Conservation (phyloP, 2,888 invertebrate species). For the Latheticus oryzae region DNA sequence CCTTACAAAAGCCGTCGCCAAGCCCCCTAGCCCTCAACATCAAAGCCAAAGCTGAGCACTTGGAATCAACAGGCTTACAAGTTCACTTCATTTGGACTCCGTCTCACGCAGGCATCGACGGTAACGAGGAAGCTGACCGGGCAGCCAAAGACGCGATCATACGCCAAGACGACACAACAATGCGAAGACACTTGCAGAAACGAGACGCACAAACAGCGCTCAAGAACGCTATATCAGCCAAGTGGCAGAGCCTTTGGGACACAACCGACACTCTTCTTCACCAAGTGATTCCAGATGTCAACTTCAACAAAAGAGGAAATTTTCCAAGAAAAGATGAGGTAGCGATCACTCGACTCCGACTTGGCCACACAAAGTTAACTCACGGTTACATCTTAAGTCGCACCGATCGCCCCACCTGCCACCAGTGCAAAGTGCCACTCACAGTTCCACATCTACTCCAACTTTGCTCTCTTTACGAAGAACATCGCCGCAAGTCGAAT, state of each 20-base stretch:
- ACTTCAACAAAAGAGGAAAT: too few species aligned
- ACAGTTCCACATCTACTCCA: too few species aligned
- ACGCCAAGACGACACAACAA: too few species aligned
- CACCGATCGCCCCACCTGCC: too few species aligned
- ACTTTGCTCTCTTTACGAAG: too few species aligned
- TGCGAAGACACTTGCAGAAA: not conserved
- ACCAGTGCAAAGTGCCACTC: too few species aligned
- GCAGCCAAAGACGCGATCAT: constrained; percentile 13
- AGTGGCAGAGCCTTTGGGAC: constrained; percentile 1
- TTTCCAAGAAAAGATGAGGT: too few species aligned
- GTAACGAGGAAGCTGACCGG: constrained; percentile 10
- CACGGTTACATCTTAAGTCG: too few species aligned
- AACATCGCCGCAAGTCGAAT: too few species aligned
- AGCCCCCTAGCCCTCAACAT: constrained; percentile 4
- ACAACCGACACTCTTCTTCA: not conserved
- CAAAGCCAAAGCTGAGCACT: not conserved
- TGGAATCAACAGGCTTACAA: not conserved
- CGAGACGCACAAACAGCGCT: not conserved
- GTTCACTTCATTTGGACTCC: constrained; percentile 12
- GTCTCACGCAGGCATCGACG: constrained; percentile 10
- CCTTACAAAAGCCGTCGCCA: not conserved
- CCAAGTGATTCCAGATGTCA: too few species aligned
- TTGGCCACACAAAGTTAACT: too few species aligned
- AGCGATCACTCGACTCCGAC: too few species aligned
- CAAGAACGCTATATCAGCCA: not conserved